Evolutionary conservation across 2,888 invertebrate genomes (phyloP).

Genomic region (Mimas tiliae): DNA sequence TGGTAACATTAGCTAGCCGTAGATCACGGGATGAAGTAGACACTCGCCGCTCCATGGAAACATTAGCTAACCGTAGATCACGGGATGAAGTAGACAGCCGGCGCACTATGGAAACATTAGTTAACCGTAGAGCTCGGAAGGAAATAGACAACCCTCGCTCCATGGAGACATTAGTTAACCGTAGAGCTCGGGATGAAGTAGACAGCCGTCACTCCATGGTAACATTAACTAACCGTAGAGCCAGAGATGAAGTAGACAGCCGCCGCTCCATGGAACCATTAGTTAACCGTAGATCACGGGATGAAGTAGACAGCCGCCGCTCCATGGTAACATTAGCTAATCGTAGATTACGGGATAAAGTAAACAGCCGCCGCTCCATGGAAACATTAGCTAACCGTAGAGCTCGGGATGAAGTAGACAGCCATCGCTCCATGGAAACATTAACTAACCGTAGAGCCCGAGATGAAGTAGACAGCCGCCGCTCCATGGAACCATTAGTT

Average conservation of each 20-base stretch:
- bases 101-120: neutral
- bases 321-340: too few species aligned
- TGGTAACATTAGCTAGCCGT: too few species aligned
- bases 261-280: neutral
- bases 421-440: neutral
- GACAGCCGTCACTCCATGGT: constrained; percentile 28
- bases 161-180: constrained; percentile 9
- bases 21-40: neutral
- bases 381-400: constrained; percentile 8
- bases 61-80: neutral
- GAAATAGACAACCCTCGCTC: neutral
- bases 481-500: neutral
- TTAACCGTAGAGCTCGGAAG: too few species aligned
- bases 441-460: neutral
- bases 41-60: neutral
- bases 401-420: neutral
- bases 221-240: neutral
- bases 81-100: neutral
- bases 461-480: constrained; percentile 42
- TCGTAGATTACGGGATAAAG: neutral
- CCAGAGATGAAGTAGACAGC: neutral
- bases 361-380: constrained; percentile 2
- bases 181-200: constrained; percentile 37
- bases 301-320: neutral
- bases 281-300: neutral